phyloP scores from a whole-genome alignment of 2,888 invertebrate genomes.

The Ochropacha duplaris region DNA sequence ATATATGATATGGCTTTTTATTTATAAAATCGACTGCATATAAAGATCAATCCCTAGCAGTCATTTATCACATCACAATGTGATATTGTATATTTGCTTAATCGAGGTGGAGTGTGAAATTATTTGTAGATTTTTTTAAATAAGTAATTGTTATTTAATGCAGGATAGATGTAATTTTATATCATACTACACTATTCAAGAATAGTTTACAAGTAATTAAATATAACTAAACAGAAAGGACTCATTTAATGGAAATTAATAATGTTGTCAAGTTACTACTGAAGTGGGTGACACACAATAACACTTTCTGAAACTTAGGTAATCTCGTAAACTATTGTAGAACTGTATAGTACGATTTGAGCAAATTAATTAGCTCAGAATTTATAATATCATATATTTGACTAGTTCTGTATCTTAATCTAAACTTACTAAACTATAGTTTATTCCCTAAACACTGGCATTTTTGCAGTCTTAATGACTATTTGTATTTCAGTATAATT shows the following conservation, averaged over 20 bases:
- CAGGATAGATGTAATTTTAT: background rate
- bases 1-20: constrained; percentile 79
- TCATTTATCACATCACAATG: constrained; percentile 64
- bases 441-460: constrained; percentile 73
- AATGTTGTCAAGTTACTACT: background rate
- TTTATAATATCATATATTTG: constrained; percentile 61
- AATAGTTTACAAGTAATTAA: background rate
- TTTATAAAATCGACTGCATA: constrained; percentile 69
- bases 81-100: constrained; percentile 18
- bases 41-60: constrained; percentile 61
- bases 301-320: background rate
- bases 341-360: constrained; percentile 48
- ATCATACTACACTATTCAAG: background rate
- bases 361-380: constrained; percentile 64
- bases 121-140: background rate
- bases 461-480: constrained; percentile 71
- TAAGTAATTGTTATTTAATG: background rate
- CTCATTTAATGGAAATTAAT: constrained; percentile 1
- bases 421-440: constrained; percentile 60
- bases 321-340: constrained; percentile 11
- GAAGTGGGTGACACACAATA: background rate
- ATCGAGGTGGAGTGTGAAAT: constrained; percentile 12
- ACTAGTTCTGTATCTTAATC: constrained; percentile 75
- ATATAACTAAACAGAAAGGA: background rate
- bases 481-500: constrained; percentile 33